Conservation (phyloP, 2,888 invertebrate species). For the Xylota sylvarum region DNA sequence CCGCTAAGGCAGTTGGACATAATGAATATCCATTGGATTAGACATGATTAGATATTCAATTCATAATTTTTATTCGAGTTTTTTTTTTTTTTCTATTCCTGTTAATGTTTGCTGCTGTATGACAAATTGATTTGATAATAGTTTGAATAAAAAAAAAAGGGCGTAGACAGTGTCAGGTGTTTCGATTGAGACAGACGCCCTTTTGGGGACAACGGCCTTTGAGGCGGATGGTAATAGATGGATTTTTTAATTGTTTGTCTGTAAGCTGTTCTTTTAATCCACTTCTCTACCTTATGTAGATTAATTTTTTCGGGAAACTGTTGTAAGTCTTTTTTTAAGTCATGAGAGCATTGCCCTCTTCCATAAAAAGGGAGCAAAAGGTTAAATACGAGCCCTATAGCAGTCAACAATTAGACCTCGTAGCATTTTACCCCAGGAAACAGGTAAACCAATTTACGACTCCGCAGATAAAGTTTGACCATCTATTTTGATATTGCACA, state of each 20-base stretch:
- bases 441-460: too few relatives aligned
- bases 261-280: too few relatives aligned
- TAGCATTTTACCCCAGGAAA: too few relatives aligned
- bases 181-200: not conserved
- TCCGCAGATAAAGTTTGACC: too few relatives aligned
- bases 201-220: conserved; percentile 9
- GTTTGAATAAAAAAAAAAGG: not conserved
- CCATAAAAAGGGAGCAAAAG: too few relatives aligned
- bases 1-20: not conserved
- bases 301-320: too few relatives aligned
- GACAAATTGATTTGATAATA: conserved; percentile 29
- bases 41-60: conserved; percentile 42
- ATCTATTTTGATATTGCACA: too few relatives aligned
- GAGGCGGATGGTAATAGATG: not conserved
- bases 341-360: too few relatives aligned
- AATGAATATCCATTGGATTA: conserved; percentile 14
- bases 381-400: too few relatives aligned
- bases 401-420: too few relatives aligned
- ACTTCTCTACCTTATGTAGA: too few relatives aligned
- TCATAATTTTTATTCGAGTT: conserved; percentile 23
- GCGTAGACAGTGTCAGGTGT: not conserved
- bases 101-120: conserved; percentile 11
- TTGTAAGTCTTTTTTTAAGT: too few relatives aligned
- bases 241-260: not conserved
- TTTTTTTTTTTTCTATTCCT: not conserved